phyloP scores from a whole-genome alignment of 2,888 invertebrate genomes.

The Machimus rusticus region DNA sequence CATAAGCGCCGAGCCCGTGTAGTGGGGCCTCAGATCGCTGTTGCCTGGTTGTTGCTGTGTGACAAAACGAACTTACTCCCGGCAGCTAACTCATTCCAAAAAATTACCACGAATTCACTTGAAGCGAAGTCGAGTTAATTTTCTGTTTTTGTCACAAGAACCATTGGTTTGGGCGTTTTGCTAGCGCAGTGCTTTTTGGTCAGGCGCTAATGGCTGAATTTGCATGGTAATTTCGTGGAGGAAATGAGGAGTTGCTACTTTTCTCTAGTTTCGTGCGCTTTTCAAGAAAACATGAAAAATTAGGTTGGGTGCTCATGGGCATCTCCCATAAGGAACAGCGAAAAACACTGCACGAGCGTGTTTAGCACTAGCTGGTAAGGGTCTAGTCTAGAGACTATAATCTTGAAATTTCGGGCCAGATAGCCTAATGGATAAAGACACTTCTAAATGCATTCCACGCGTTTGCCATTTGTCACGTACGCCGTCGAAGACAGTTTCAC shows the following conservation, averaged over 20 bases:
- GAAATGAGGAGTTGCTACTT: background rate
- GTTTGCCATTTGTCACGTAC: conserved; percentile 11
- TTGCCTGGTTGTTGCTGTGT: background rate
- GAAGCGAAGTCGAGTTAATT: background rate
- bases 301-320: background rate
- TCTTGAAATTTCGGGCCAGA: background rate
- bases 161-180: background rate
- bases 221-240: background rate
- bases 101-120: background rate
- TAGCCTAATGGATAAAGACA: background rate
- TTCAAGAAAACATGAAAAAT: background rate
- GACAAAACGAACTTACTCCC: background rate
- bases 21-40: background rate
- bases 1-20: background rate
- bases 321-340: background rate
- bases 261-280: background rate
- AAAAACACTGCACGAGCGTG: background rate
- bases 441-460: background rate
- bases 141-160: background rate
- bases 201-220: background rate
- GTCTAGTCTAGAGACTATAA: background rate
- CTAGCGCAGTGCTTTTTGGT: background rate
- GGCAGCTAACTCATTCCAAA: background rate
- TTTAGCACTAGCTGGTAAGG: background rate
- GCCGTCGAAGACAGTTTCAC: background rate